Percentiles rank a stretch among this genome's conserved stretches.
phyloP scores from a whole-genome alignment of 2,888 invertebrate genomes.

The Parnassius mnemosyne region DNA sequence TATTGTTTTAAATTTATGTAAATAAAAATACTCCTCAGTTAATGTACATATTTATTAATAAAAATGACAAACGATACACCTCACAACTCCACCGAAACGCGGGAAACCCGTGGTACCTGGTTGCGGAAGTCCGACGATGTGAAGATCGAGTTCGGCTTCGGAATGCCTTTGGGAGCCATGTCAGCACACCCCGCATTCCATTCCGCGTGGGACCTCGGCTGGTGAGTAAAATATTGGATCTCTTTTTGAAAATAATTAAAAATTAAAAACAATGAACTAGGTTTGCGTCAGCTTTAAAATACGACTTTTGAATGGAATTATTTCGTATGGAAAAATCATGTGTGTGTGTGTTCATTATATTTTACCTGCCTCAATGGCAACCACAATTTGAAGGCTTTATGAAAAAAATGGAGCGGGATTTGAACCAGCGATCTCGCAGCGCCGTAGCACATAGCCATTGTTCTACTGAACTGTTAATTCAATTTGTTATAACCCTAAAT shows the following conservation, averaged over 20 bases:
- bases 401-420: too few species aligned
- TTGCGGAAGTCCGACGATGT: conserved; percentile 69
- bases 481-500: too few species aligned
- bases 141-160: conserved; percentile 78
- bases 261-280: not conserved
- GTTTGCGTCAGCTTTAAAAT: too few species aligned
- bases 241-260: not conserved
- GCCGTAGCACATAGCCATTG: too few species aligned
- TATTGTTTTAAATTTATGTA: not conserved
- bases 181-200: conserved; percentile 77
- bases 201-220: conserved; percentile 78
- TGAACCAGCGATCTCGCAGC: too few species aligned
- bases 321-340: too few species aligned
- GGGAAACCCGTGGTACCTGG: conserved; percentile 51
- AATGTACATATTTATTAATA: conserved; percentile 4
- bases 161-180: conserved; percentile 76
- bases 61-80: conserved; percentile 62
- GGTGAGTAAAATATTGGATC: conserved; percentile 48
- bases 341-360: too few species aligned
- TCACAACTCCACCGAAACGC: conserved; percentile 39
- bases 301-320: too few species aligned
- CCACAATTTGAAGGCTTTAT: too few species aligned
- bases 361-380: too few species aligned
- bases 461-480: too few species aligned
- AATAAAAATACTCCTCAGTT: conserved; percentile 2